phyloP scores from a whole-genome alignment of 35 echinoderm and acorn worm genomes.

The Eucidaris tribuloides region DNA sequence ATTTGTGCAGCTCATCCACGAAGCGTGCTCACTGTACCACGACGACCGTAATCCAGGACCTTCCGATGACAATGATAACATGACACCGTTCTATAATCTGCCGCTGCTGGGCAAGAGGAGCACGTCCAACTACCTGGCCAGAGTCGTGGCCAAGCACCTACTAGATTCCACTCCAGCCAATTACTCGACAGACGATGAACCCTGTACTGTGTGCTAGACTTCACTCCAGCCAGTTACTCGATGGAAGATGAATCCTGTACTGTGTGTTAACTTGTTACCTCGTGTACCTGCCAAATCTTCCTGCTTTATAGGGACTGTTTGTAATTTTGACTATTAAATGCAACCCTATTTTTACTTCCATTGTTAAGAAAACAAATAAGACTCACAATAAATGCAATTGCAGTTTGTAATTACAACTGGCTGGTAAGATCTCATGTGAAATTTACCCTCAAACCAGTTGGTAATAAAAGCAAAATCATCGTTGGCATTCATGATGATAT shows the following conservation, averaged over 20 bases:
- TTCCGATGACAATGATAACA: constrained; percentile 30
- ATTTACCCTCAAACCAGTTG: too few species aligned
- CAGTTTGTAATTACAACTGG: too few species aligned
- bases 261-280: too few species aligned
- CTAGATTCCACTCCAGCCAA: constrained; percentile 48
- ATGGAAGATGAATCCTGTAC: constrained; percentile 10
- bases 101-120: constrained; percentile 59
- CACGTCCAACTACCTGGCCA: constrained; percentile 77
- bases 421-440: too few species aligned
- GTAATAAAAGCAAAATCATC: too few species aligned
- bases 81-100: constrained; percentile 79
- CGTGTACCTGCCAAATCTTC: too few species aligned
- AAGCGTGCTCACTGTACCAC: constrained; percentile 59
- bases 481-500: too few species aligned
- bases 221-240: not conserved
- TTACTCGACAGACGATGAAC: not conserved
- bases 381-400: too few species aligned
- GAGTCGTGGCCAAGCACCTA: constrained; percentile 51
- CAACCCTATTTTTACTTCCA: too few species aligned
- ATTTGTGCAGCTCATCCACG: constrained; percentile 81
- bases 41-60: constrained; percentile 45
- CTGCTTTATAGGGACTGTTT: too few species aligned
- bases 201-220: constrained; percentile 12
- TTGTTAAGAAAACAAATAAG: too few species aligned
- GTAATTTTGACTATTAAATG: too few species aligned